Evolutionary conservation across 2,113 vertebrate species (phyloP).

Genomic region (Tetrax tetrax): DNA sequence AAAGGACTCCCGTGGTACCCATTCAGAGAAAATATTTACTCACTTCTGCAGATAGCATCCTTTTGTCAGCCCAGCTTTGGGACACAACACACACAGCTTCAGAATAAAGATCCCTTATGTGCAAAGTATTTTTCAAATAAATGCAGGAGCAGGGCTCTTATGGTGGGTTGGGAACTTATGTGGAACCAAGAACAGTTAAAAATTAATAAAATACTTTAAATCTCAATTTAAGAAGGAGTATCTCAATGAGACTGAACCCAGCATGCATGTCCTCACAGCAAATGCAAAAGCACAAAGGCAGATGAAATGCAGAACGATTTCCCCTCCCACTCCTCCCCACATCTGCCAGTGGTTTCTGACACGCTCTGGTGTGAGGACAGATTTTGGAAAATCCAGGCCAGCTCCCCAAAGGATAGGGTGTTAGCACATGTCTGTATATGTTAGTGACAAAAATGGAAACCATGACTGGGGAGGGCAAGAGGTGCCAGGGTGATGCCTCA

Average conservation of each 20-base stretch:
- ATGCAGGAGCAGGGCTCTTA: background rate
- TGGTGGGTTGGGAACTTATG: background rate
- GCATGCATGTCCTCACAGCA: background rate
- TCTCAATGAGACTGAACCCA: background rate
- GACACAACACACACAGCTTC: background rate
- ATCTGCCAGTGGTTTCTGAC: constrained; percentile 31
- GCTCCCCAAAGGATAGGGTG: background rate
- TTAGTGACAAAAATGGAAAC: constrained; percentile 39
- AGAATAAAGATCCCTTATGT: background rate
- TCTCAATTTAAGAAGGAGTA: background rate
- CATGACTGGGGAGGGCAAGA: background rate
- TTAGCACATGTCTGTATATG: background rate
- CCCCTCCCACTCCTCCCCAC: background rate
- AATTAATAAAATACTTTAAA: background rate
- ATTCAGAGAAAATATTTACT: constrained; percentile 7
- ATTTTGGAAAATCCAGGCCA: background rate
- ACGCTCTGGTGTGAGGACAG: background rate
- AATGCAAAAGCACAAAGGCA: background rate
- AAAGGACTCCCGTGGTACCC: background rate
- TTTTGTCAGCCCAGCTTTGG: background rate
- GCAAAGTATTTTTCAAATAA: constrained; percentile 1
- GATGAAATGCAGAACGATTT: background rate
- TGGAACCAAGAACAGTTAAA: background rate
- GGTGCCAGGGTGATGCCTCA: background rate
- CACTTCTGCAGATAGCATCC: background rate